Percentiles rank a stretch among this genome's conserved stretches.
phyloP scores from a whole-genome alignment of 2,113 vertebrate genomes.

The Colinus virginianus region DNA sequence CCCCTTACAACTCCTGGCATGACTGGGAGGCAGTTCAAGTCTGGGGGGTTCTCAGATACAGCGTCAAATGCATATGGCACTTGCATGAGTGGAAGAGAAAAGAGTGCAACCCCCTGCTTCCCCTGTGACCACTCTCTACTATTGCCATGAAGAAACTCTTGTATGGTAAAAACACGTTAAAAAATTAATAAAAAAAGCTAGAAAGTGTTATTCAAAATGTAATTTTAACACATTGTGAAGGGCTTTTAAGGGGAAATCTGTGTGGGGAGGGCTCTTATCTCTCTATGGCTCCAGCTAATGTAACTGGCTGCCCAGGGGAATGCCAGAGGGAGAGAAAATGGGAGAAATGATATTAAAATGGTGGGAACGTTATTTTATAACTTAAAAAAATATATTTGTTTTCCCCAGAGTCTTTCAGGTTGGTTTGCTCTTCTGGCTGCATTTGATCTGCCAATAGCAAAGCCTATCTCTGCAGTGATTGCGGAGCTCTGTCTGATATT shows the following conservation, averaged over 20 bases:
- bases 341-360: slow-evolving; percentile 65
- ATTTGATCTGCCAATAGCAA: slow-evolving; percentile 37
- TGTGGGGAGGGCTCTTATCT: slow-evolving; percentile 51
- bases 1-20: neutral
- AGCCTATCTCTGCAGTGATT: slow-evolving; percentile 34
- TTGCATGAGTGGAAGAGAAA: neutral
- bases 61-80: neutral
- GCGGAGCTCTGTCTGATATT: slow-evolving; percentile 29
- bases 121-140: neutral
- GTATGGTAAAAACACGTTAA: slow-evolving; percentile 39
- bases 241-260: slow-evolving; percentile 52
- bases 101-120: neutral
- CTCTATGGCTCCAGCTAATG: slow-evolving; percentile 50
- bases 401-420: slow-evolving; percentile 64
- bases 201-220: slow-evolving; percentile 62
- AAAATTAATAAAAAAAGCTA: slow-evolving; percentile 64
- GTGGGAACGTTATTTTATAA: slow-evolving; percentile 52
- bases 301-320: slow-evolving; percentile 54
- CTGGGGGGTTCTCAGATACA: neutral
- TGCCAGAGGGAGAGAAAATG: slow-evolving; percentile 45
- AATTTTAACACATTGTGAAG: slow-evolving; percentile 67
- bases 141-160: neutral
- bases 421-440: slow-evolving; percentile 43
- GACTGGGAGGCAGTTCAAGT: neutral
- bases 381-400: slow-evolving; percentile 66